Percentiles rank a stretch among this genome's conserved stretches.
Conservation (phyloP, 2,888 invertebrate genomes). For the Herminia tarsipennalis region DNA sequence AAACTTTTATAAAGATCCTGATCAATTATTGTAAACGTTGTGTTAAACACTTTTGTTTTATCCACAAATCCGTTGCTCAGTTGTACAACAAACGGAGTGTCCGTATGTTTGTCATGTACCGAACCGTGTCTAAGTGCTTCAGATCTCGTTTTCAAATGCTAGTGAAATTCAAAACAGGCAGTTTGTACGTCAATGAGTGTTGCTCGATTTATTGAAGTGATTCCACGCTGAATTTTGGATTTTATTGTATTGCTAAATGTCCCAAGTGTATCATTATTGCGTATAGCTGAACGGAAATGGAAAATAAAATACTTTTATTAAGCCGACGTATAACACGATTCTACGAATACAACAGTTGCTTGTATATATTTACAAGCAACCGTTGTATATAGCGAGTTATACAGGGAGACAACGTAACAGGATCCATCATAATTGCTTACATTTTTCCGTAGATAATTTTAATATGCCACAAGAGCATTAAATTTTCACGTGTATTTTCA, state of each 20-base stretch:
- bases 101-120: conserved; percentile 55
- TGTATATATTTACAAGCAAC: no score
- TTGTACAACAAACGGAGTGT: not conserved
- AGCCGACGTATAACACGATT: no score
- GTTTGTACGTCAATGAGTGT: conserved; percentile 72
- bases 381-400: no score
- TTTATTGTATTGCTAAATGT: conserved; percentile 54
- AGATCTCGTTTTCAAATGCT: conserved; percentile 74
- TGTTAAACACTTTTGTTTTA: no score
- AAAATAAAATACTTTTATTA: conserved; percentile 32
- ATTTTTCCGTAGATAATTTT: no score
- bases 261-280: conserved; percentile 41
- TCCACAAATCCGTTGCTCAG: not conserved
- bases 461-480: no score
- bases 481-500: no score
- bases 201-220: conserved; percentile 74
- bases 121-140: conserved; percentile 78
- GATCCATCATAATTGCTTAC: no score
- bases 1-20: no score
- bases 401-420: no score
- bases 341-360: no score
- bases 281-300: conserved; percentile 31
- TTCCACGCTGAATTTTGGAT: conserved; percentile 58
- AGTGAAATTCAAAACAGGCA: conserved; percentile 81
- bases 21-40: no score